These are phyloP conservation scores for Cuniculus paca DNA, from an alignment of 2,797 vertebrate species.

Conservation along the genomic window DNA sequence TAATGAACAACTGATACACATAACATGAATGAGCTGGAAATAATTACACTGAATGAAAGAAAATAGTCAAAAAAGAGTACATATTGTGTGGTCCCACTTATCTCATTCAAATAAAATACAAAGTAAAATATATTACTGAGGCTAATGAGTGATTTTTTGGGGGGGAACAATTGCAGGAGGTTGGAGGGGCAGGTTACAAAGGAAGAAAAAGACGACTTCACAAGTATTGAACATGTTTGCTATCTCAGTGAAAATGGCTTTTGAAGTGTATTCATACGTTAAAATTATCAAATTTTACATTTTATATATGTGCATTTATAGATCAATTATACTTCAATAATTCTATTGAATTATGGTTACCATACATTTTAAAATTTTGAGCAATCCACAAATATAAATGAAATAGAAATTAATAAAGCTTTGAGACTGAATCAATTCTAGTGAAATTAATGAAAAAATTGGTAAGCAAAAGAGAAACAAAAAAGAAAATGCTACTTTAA, in stretches of 20 bases:
- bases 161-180: accelerated
- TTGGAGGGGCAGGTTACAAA: background rate
- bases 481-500: no score
- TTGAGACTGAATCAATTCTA: background rate
- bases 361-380: background rate
- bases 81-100: background rate
- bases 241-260: background rate
- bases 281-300: background rate
- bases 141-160: background rate
- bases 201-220: background rate
- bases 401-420: background rate
- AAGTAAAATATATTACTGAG: background rate
- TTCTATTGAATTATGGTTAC: background rate
- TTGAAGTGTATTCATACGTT: background rate
- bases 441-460: background rate
- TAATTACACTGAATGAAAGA: background rate
- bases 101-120: background rate
- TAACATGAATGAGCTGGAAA: background rate
- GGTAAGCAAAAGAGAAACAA: background rate
- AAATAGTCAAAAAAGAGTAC: background rate
- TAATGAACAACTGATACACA: background rate
- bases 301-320: background rate
- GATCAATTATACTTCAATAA: background rate
- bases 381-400: no score
- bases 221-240: background rate